Base-by-base conservation (phyloP, 2,888 invertebrate species). In the Muscina levida region DNA sequence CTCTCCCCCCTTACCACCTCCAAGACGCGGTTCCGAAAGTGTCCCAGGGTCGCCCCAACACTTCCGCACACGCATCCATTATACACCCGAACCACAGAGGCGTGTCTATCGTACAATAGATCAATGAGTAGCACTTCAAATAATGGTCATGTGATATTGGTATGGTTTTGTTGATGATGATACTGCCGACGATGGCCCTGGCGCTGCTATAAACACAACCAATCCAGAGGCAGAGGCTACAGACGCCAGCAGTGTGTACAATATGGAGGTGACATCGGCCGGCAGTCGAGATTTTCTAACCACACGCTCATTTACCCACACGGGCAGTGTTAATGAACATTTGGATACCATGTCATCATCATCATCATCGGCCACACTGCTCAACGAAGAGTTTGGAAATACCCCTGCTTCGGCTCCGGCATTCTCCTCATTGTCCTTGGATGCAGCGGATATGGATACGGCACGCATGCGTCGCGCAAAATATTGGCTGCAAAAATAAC, bases 21-120 rank as follows among this genome's bases (percentile, higher is more conserved):
- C 91, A 53, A 85, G 94, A 76, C 92, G 94, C 78, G 91, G 94
- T 22, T 94, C 94, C 1, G 94, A 94, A 88, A 94, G 94, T 87
- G 94, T 94, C 73, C 94, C 94, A 22, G 94, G 94, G 56, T 94
- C 94, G 68, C 94, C 94, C 15, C 94, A 91, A 84, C 93, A 94
- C 86, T 91, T 94, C 74, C 92, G 93, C 82, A 92, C 94, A 15
- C 92, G 93, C 82, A 92, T 93, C 80, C 92, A 92, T 84, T 92
- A 93, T 84, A 93, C 93, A 51, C 93, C 93, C 19, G 92, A 93
- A 87, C 92, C 92, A 59, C 93, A 92, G 85, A 87, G 93, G 80
- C 91, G 92, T 84, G 89, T 92, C 82, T 92, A 92, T 86, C 91
- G 91, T 68, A 89, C 90, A 44, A 90, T 90, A 87, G 90, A 90